Evolutionary conservation across 2,113 vertebrate species (phyloP), one percentile per base, ranked within the genome.

Genomic region (Lethenteron camtschaticum): DNA sequence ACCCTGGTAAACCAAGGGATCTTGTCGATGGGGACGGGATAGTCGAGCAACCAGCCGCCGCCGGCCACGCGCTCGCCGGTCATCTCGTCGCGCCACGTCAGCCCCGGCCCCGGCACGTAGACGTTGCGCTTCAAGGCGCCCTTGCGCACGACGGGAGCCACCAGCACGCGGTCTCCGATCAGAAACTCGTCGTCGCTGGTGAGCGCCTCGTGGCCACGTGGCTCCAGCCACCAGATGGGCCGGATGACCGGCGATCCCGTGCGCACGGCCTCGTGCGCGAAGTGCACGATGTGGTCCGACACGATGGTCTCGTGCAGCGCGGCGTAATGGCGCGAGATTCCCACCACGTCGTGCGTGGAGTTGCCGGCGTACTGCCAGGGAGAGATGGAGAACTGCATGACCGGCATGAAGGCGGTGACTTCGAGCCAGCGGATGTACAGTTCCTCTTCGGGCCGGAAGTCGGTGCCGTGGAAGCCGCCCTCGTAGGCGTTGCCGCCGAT

Each of bases 381-480:
- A 0, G 92, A 92, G 58, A 95, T 79, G 9, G 92, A 90, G 75
- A 99, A 96, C 80, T 99, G 90, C 92, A 99, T 94, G 68, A 92
- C 86, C 1, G 92, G 94, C 90, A 99, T 91, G 80, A 96, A 99
- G 55, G 94, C 89, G 0, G 87, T 84, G 71, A 97, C 81, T 78
- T 96, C 94, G 76, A 96, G 79, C 94, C 94, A 97, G 60, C 91
- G 88, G 74, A 97, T 85, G 2, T 97, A 96, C 55, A 97, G 87
- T 76, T 97, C 94, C 5, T 85, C 85, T 74, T 95, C 84, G 0
- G 89, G 91, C 20, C 20, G 63, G 63, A 20, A 66, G n/a, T 66
- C 20, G 10, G n/a, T 66, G n/a, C n/a, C 20, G 63, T 66, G n/a
- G n/a, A 20, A 9, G 20, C 8, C 20, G 63, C 63, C 10, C 0